Base-by-base conservation (phyloP, 1,140 invertebrate species). In the Drosophila persimilis region DNA sequence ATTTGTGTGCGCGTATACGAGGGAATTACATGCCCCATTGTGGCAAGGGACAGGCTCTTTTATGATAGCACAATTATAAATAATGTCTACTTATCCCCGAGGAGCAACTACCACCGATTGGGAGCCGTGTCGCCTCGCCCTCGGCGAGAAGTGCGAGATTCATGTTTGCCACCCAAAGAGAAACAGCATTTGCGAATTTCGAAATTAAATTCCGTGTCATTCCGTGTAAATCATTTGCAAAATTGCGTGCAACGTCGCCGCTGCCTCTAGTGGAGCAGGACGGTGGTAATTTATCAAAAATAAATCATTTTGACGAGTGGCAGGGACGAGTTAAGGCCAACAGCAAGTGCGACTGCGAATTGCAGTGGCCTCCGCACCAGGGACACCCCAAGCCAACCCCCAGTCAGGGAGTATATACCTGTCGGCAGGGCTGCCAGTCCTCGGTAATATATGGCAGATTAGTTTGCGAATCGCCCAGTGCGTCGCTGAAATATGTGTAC, bases 261-360 rank as follows among this genome's bases (percentile, higher is more conserved):
- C 31, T 9, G 31, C 31, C 35, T 61, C 72, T 59, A 52, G 63
- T 76, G 57, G 43, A 61, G 64, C 83, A 39, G 56, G 65, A 55
- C 65, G 67, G 84, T 71, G 73, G 73, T 67, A 85, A 90, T 90
- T 90, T 90, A 90, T 90, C 89, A 90, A 90, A 89, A 89, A 90
- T 90, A 89, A 90, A 90, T 90, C 89, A 90, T 90, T 80, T 88
- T 86, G 72, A 90, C 75, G 80, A 83, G 73, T 63, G 57, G 50
- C 80, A 55, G 29, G 56, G 44, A 52, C 55, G 59, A 72, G 67
- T 51, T 56, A 56, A 61, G 44, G 55, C 63, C 61, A 75, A 79
- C 44, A 78, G 70, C 77, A 65, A 71, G 66, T 56, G 72, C 64
- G 57, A 53, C 44, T 70, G 13, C 44, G 46, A 52, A 51, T 45